These are phyloP conservation scores for Vombatus ursinus DNA, from an alignment of 2,113 vertebrate genomes.

Conservation along the genomic window DNA sequence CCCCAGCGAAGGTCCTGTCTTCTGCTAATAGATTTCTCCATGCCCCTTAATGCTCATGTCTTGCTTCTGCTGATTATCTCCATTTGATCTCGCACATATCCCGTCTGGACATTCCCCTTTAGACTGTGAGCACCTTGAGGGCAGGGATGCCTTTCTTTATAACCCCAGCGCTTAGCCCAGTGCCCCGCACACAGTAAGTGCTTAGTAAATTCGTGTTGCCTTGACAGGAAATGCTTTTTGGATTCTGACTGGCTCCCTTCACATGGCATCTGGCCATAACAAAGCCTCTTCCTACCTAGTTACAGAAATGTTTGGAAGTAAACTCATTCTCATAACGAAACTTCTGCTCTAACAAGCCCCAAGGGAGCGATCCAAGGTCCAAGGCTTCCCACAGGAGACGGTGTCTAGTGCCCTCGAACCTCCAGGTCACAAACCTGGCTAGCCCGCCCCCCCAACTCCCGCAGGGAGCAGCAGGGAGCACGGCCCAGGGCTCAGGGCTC, in stretches of 20 bases:
- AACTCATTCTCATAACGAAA: neutral
- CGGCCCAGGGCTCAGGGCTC: neutral
- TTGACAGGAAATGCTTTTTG: neutral
- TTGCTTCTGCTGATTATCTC: neutral
- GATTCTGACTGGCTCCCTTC: neutral
- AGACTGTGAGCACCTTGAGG: neutral
- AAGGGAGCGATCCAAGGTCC: neutral
- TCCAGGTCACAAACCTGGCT: neutral
- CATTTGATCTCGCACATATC: neutral
- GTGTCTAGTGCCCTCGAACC: neutral
- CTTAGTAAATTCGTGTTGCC: neutral
- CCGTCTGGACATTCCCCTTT: no score
- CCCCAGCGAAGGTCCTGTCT: neutral
- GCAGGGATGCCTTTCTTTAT: neutral
- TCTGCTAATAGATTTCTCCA: neutral
- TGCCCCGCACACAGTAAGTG: no score
- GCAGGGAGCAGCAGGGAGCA: neutral
- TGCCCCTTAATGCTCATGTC: neutral
- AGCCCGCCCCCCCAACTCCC: neutral
- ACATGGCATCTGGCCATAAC: neutral
- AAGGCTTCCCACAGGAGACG: no score
- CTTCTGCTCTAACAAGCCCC: neutral
- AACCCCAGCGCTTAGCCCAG: neutral
- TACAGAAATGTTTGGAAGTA: neutral
- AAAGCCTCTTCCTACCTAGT: neutral